Evolutionary conservation across 2,888 invertebrate species (phyloP).

Genomic region (Athalia circularis): DNA sequence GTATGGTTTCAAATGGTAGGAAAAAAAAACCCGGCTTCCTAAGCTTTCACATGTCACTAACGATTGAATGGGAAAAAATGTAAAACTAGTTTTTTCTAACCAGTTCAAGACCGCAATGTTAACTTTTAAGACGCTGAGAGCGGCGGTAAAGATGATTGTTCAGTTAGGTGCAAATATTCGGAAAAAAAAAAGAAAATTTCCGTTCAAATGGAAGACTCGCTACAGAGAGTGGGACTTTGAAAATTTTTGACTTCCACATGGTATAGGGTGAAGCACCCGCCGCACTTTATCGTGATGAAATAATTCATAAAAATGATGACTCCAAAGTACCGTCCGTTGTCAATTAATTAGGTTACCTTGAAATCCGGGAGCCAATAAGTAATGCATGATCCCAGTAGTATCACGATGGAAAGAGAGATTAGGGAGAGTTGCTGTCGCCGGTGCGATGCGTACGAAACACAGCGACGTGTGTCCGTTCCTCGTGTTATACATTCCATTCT

Average conservation of each 20-base stretch:
- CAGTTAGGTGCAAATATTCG: too few relatives aligned
- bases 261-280: neutral
- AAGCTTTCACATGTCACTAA: too few relatives aligned
- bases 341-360: slow-evolving; percentile 34
- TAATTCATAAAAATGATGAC: slow-evolving; percentile 22
- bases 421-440: neutral
- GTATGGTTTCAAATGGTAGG: too few relatives aligned
- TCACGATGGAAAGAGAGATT: neutral
- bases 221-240: neutral
- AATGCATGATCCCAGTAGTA: slow-evolving; percentile 25
- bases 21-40: too few relatives aligned
- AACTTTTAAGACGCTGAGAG: too few relatives aligned
- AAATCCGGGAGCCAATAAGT: slow-evolving; percentile 26
- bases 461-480: neutral
- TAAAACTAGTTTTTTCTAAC: too few relatives aligned
- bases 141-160: too few relatives aligned
- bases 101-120: too few relatives aligned
- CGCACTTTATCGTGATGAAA: slow-evolving; percentile 1
- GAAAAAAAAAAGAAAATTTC: too few relatives aligned
- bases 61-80: too few relatives aligned
- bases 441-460: too few relatives aligned
- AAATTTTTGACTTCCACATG: neutral
- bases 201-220: too few relatives aligned
- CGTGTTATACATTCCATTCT: slow-evolving; percentile 27
- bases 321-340: slow-evolving; percentile 23